Evolutionary conservation across 53 echinoderm and acorn worm genomes (phyloP).

Genomic region (Luidia sarsii): DNA sequence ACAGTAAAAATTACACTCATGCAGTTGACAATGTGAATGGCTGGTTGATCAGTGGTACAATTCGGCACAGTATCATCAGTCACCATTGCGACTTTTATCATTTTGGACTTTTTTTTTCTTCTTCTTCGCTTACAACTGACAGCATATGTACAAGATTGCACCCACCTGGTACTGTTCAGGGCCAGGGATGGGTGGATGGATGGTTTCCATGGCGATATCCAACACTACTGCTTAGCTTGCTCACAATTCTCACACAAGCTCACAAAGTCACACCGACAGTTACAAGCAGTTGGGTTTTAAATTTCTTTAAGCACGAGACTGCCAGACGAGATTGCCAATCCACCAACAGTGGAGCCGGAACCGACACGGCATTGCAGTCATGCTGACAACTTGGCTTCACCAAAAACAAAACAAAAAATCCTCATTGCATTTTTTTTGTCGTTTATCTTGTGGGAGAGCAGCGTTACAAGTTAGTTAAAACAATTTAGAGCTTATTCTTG

Average conservation of each 20-base stretch:
- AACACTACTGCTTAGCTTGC: slow-evolving; percentile 20
- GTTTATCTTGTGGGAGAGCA: too few species aligned
- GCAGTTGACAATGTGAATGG: slow-evolving; percentile 30
- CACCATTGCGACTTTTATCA: background rate
- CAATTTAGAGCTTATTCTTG: too few species aligned
- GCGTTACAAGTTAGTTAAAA: too few species aligned
- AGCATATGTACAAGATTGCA: slow-evolving; percentile 41
- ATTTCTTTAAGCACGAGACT: slow-evolving; percentile 23
- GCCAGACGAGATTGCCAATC: too few species aligned
- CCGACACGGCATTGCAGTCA: background rate
- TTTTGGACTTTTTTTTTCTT: background rate
- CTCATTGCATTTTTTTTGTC: background rate
- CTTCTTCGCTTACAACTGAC: slow-evolving; percentile 11
- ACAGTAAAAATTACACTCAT: slow-evolving; percentile 23
- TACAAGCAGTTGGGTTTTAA: slow-evolving; percentile 25
- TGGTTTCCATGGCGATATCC: background rate
- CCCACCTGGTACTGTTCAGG: slow-evolving; percentile 52
- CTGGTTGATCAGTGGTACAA: slow-evolving; percentile 7
- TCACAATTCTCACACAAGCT: slow-evolving; percentile 46
- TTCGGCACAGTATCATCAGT: slow-evolving; percentile 30
- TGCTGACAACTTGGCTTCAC: slow-evolving; percentile 26
- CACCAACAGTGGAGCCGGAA: background rate
- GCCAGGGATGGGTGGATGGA: slow-evolving; percentile 25
- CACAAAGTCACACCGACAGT: slow-evolving; percentile 22
- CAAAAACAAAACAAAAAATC: slow-evolving; percentile 18